phyloP scores from a whole-genome alignment of 2,888 invertebrate species.

The Druceiella hillmani region DNA sequence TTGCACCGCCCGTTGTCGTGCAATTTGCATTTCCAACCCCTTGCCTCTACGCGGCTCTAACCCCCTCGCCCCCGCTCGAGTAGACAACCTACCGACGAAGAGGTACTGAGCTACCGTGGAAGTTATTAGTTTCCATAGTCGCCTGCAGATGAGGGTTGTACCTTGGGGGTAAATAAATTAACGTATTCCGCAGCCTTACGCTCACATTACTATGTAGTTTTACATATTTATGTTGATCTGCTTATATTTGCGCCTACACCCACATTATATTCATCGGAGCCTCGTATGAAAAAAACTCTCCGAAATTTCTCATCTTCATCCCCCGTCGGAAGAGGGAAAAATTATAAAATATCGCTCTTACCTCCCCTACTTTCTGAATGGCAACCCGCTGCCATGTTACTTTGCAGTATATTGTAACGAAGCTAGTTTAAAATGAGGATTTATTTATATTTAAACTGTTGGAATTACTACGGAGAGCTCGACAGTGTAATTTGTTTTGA shows the following conservation, averaged over 20 bases:
- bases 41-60: constrained; percentile 26
- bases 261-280: too few species aligned
- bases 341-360: constrained; percentile 41
- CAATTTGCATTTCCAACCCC: constrained; percentile 21
- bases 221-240: not conserved
- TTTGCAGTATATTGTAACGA: too few species aligned
- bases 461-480: too few species aligned
- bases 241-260: too few species aligned
- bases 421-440: too few species aligned
- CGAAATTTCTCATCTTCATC: constrained; percentile 35
- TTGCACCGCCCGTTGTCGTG: constrained; percentile 25
- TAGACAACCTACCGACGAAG: not conserved
- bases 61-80: constrained; percentile 25
- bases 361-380: constrained; percentile 40
- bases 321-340: constrained; percentile 30
- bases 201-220: not conserved
- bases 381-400: too few species aligned
- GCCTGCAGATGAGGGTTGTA: constrained; percentile 9
- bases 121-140: constrained; percentile 25
- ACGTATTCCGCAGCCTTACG: constrained; percentile 11
- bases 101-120: constrained; percentile 10
- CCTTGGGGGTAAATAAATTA: constrained; percentile 23
- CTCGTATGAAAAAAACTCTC: too few species aligned
- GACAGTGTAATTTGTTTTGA: too few species aligned
- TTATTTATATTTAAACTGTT: too few species aligned